Evolutionary conservation across 2,888 invertebrate species (phyloP).

Genomic region (Cheilosia vernalis): DNA sequence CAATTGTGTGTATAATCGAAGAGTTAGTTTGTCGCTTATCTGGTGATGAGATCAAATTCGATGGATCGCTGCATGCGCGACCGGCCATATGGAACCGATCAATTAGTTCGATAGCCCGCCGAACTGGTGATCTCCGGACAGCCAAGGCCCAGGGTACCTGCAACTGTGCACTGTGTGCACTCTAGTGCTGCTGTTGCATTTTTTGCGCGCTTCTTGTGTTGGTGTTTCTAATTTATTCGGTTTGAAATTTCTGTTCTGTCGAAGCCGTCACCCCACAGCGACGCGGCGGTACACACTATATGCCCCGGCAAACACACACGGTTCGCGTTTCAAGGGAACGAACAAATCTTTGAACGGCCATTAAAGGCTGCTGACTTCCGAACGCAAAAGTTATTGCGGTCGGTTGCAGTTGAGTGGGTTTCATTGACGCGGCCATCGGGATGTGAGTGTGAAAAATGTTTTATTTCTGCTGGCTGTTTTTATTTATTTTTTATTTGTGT

Average conservation of each 20-base stretch:
- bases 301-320: slow-evolving; percentile 1
- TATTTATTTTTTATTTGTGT: slow-evolving; percentile 22
- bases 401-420: slow-evolving; percentile 70
- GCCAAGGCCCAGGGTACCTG: slow-evolving; percentile 51
- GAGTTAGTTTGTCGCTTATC: slow-evolving; percentile 72
- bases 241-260: slow-evolving; percentile 53
- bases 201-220: slow-evolving; percentile 13
- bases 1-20: slow-evolving; percentile 69
- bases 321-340: slow-evolving; percentile 22
- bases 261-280: slow-evolving; percentile 41
- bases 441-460: slow-evolving; percentile 68
- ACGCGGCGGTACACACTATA: too few species aligned
- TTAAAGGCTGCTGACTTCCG: slow-evolving; percentile 65
- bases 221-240: slow-evolving; percentile 66
- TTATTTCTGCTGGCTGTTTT: slow-evolving; percentile 35
- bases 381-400: slow-evolving; percentile 75
- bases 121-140: slow-evolving; percentile 39
- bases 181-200: slow-evolving; percentile 26
- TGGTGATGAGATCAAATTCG: slow-evolving; percentile 71
- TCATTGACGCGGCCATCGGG: slow-evolving; percentile 70
- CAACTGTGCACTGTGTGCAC: slow-evolving; percentile 39
- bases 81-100: slow-evolving; percentile 84
- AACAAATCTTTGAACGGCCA: slow-evolving; percentile 63
- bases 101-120: slow-evolving; percentile 80
- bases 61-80: slow-evolving; percentile 78